Conservation (phyloP, 2,888 invertebrate genomes). For the Geophilus truncorum region DNA sequence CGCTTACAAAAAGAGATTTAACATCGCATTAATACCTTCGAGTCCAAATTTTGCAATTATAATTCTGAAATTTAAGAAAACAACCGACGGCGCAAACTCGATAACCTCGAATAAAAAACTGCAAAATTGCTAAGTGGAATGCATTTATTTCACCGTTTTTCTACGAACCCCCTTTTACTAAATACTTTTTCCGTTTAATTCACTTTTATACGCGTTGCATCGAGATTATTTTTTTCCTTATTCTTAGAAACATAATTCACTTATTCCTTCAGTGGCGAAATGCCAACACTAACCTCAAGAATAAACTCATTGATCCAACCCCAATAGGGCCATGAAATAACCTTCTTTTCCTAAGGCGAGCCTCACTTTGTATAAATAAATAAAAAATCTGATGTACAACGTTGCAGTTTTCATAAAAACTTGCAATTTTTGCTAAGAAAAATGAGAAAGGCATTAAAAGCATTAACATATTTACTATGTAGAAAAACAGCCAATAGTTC, state of each 20-base stretch:
- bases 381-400: not conserved
- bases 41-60: too few species aligned
- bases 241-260: conserved; percentile 15
- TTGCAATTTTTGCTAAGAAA: not conserved
- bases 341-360: not conserved
- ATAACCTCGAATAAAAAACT: too few species aligned
- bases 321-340: not conserved
- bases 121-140: too few species aligned
- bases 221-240: not conserved
- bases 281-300: not conserved
- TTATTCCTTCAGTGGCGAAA: not conserved
- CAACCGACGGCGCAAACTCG: too few species aligned
- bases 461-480: not conserved
- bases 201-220: not conserved
- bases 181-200: not conserved
- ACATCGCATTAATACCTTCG: too few species aligned
- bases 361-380: not conserved
- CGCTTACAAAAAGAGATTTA: too few species aligned
- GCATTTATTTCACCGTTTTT: too few species aligned
- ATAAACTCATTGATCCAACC: conserved; percentile 22
- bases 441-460: not conserved
- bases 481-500: not conserved
- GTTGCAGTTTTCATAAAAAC: not conserved
- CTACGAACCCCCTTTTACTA: too few species aligned
- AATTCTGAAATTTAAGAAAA: too few species aligned